These are phyloP conservation scores for Aphodius sticticus DNA, from an alignment of 2,888 invertebrate genomes.

Conservation along the genomic window DNA sequence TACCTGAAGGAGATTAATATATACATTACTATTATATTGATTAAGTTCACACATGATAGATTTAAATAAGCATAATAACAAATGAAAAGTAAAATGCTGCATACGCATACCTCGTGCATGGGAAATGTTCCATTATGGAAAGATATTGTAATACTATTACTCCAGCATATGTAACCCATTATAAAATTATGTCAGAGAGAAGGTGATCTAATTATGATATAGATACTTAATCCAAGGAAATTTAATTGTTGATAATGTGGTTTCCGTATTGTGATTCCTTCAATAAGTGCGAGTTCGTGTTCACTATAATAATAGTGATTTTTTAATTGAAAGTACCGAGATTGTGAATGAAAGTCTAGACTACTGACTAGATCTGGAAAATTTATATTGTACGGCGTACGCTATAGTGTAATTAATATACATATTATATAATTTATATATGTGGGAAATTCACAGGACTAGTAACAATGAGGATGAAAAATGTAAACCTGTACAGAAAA, in stretches of 20 bases:
- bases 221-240: not conserved
- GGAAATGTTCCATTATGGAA: not conserved
- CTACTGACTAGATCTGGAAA: not conserved
- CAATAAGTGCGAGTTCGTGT: not conserved
- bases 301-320: not conserved
- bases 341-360: conserved; percentile 4
- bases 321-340: not conserved
- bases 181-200: not conserved
- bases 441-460: not conserved
- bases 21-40: no score
- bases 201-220: not conserved
- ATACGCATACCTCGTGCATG: not conserved
- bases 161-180: not conserved
- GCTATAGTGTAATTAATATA: not conserved
- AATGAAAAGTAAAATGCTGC: not conserved
- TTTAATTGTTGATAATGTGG: not conserved
- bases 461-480: not conserved
- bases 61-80: not conserved
- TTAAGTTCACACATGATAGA: not conserved
- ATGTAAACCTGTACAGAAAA: no score
- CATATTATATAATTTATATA: not conserved
- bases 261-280: not conserved
- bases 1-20: no score
- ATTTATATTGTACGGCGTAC: not conserved
- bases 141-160: not conserved